Base-by-base conservation (phyloP, 2,888 invertebrate genomes). In the Pseudanteris insignis region DNA sequence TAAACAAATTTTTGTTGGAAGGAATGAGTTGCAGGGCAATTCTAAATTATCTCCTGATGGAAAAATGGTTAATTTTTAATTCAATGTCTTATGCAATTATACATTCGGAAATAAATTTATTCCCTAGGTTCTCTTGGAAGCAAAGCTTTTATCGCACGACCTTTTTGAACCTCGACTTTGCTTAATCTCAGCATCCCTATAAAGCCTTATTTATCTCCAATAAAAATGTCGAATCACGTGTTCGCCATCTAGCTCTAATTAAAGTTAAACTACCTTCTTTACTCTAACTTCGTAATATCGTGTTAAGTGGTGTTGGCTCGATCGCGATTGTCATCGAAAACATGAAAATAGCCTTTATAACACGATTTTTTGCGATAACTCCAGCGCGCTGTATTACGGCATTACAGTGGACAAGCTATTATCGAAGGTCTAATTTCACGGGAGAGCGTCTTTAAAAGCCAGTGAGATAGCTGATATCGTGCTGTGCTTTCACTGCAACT, bases 311-410 rank as follows among this genome's bases (percentile, higher is more conserved):
- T 15, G 30, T 7, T 24, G 26, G 7, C 9, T 12, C 25, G 50
- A 51, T 40, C 29, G 26, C 18, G 12, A 48, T 48, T 54, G 43
- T 43, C 21, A 60, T 38, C 32, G 47, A 40, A 51, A 43, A 38
- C 43, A 47, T 37, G 41, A 41, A 53, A 53, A 34, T 40, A 26
- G 30, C 48, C 50, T 24, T 51, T 46, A 46, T 38, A 46, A 51
- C 30, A 28, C 40, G 46, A 41, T 60, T 60, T 47, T 48, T 32
- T 18, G 21, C 53, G 14, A 40, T 40, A 10, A 48, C 33, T 34
- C n/a, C n/a, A n/a, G n/a, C n/a, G n/a, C n/a, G n/a, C n/a, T n/a
- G n/a, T n/a, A 43, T 48, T 60, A 60, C 25, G 15, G 21, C 43
- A 2, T 26, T 30, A 15, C 38, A 44, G 33, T 29, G 25, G 30